phyloP scores from a whole-genome alignment of 92 coral and sea anemone species.

The Epizoanthus scotinus region DNA sequence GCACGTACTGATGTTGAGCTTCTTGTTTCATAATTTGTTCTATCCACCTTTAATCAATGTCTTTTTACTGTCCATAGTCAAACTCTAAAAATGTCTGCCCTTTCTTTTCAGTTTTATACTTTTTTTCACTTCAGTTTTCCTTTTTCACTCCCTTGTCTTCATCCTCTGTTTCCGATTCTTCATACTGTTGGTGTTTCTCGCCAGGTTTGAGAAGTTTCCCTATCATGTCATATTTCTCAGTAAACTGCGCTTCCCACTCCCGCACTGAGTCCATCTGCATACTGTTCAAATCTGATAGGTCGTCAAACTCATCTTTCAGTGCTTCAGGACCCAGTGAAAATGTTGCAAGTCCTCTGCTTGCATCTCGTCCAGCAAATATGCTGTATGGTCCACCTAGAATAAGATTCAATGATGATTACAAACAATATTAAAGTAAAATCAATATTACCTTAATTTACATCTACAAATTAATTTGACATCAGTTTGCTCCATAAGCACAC shows the following conservation, averaged over 20 bases:
- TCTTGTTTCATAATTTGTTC: neutral
- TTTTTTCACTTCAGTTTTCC: constrained; percentile 30
- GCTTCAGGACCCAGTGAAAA: constrained; percentile 91
- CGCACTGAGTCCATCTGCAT: constrained; percentile 96
- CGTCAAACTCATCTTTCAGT: constrained; percentile 89
- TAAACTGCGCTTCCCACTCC: constrained; percentile 98
- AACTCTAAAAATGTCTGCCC: neutral
- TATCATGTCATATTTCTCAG: constrained; percentile 91
- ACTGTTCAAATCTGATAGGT: constrained; percentile 92
- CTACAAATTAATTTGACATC: no score
- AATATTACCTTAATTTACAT: no score
- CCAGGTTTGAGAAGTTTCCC: constrained; percentile 92
- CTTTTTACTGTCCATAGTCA: neutral
- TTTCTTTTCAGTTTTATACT: neutral
- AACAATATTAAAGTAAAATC: no score
- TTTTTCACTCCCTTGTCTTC: constrained; percentile 82
- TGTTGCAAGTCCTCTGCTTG: constrained; percentile 98
- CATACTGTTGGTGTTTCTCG: constrained; percentile 92
- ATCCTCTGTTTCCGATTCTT: constrained; percentile 95
- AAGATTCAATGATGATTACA: neutral
- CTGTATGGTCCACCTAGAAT: constrained; percentile 92
- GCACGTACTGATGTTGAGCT: no score
- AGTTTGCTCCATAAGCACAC: no score
- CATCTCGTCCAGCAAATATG: constrained; percentile 98
- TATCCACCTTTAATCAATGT: neutral